Conservation (phyloP, 2,113 vertebrate species). For the Paracanthobrama guichenoti region DNA sequence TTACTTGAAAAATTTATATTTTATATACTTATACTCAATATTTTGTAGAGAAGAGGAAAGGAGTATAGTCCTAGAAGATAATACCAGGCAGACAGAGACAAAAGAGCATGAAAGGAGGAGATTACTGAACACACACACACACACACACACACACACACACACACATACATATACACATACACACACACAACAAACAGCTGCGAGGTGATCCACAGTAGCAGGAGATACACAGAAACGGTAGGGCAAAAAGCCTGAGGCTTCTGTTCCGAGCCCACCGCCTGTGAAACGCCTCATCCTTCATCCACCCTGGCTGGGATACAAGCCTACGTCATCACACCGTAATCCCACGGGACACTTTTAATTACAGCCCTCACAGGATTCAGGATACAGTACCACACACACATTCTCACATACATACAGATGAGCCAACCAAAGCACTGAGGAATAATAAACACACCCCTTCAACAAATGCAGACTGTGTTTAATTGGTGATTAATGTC, state of each 20-base stretch:
- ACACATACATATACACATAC: slow-evolving; percentile 6
- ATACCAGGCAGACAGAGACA: slow-evolving; percentile 49
- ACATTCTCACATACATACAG: slow-evolving; percentile 17
- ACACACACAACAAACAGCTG: slow-evolving; percentile 34
- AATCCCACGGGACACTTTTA: slow-evolving; percentile 72
- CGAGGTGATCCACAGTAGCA: slow-evolving; percentile 36
- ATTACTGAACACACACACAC: slow-evolving; percentile 22
- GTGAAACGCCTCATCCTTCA: slow-evolving; percentile 60
- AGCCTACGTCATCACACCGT: slow-evolving; percentile 68
- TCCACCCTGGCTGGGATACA: slow-evolving; percentile 71
- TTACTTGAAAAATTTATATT: not conserved
- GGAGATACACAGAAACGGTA: slow-evolving; percentile 23
- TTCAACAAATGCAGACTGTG: slow-evolving; percentile 55
- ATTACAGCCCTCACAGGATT: slow-evolving; percentile 69
- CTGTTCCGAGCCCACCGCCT: slow-evolving; percentile 35
- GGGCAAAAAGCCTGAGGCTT: slow-evolving; percentile 26
- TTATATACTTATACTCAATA: not conserved
- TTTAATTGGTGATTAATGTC: slow-evolving; percentile 70
- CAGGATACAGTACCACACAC: slow-evolving; percentile 42
- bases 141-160: not conserved
- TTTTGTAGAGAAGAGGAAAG: not conserved
- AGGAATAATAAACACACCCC: slow-evolving; percentile 57
- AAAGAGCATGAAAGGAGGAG: slow-evolving; percentile 45
- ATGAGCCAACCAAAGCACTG: slow-evolving; percentile 30
- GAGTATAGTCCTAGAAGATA: slow-evolving; percentile 48